Percentiles rank a stretch among this genome's conserved stretches.
These are phyloP conservation scores for Coilia nasus DNA, from an alignment of 2,797 vertebrate genomes.

Conservation along the genomic window DNA sequence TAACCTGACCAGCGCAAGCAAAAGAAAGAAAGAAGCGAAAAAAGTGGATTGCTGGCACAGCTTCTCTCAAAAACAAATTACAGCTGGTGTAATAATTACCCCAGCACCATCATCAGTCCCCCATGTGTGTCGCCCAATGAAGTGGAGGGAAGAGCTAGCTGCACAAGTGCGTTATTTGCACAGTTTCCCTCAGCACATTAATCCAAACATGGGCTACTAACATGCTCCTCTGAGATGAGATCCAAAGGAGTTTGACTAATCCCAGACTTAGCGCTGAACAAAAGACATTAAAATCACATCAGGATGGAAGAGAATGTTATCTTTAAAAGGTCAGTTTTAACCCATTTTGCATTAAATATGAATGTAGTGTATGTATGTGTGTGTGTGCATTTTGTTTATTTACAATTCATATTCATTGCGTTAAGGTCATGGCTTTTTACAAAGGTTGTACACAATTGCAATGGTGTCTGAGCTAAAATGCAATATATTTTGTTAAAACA, in stretches of 20 bases:
- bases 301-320: not conserved
- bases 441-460: not conserved
- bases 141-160: slow-evolving; percentile 22
- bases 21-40: slow-evolving; percentile 15
- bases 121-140: slow-evolving; percentile 34
- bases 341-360: not conserved
- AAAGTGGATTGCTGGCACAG: slow-evolving; percentile 53
- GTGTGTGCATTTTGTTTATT: not conserved
- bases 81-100: slow-evolving; percentile 54
- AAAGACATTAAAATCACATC: not conserved
- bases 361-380: not conserved
- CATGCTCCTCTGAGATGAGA: not conserved
- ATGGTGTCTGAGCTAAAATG: not conserved
- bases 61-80: slow-evolving; percentile 53
- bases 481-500: not conserved
- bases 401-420: not conserved
- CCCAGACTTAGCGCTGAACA: not conserved
- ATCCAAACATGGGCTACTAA: not conserved
- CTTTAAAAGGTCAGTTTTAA: slow-evolving; percentile 9
- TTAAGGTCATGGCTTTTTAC: not conserved
- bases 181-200: not conserved
- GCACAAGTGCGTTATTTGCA: not conserved
- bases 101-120: slow-evolving; percentile 46
- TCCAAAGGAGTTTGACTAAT: not conserved
- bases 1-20: slow-evolving; percentile 36